phyloP scores from a whole-genome alignment of 2,888 invertebrate genomes.

The Lochmaea crataegi region DNA sequence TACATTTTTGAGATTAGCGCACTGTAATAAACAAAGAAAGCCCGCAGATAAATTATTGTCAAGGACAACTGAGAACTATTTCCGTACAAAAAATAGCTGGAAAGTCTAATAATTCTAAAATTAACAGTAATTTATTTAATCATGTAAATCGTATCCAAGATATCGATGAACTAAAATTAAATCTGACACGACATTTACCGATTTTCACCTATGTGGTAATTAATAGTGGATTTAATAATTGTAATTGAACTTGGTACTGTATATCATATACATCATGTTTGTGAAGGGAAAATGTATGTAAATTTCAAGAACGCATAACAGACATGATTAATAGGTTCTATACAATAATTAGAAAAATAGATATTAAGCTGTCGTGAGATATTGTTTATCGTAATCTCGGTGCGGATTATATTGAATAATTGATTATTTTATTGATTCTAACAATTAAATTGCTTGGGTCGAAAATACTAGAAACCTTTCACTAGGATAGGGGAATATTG shows the following conservation, averaged over 20 bases:
- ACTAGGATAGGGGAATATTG: too few relatives aligned
- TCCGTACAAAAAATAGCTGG: too few relatives aligned
- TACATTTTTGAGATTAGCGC: too few relatives aligned
- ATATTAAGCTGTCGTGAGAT: neutral
- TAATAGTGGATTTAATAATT: neutral
- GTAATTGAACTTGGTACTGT: neutral
- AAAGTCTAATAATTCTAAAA: too few relatives aligned
- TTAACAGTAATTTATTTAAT: too few relatives aligned
- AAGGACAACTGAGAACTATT: too few relatives aligned
- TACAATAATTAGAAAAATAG: neutral
- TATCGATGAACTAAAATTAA: neutral
- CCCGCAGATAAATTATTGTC: too few relatives aligned
- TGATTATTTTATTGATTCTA: too few relatives aligned
- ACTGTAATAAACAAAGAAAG: too few relatives aligned
- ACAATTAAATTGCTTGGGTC: too few relatives aligned
- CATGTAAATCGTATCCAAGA: neutral
- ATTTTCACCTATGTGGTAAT: neutral
- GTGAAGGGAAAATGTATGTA: neutral
- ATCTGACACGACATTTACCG: neutral
- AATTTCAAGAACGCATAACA: neutral
- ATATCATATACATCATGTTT: neutral
- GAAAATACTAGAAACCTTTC: too few relatives aligned
- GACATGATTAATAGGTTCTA: neutral
- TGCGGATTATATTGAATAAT: neutral
- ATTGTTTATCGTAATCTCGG: neutral